Conservation (phyloP, 1,140 invertebrate genomes). For the Bombus soroeensis region DNA sequence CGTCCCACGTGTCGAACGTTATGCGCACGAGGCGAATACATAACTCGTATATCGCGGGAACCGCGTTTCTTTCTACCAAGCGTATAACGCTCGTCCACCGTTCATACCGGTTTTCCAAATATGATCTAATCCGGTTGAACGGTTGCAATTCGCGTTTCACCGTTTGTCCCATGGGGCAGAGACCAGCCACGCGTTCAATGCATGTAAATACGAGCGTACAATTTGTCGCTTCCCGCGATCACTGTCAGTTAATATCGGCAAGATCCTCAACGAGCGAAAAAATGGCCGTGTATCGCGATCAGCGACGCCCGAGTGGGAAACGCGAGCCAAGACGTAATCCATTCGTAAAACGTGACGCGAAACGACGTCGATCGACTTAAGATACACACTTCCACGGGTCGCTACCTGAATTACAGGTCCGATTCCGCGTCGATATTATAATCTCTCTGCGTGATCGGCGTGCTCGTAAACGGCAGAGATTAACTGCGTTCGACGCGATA, state of each 20-base stretch:
- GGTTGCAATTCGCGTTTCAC: conserved; percentile 22
- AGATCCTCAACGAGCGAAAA: conserved; percentile 9
- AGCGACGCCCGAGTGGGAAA: background rate
- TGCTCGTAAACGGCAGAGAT: conserved; percentile 39
- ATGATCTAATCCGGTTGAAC: conserved; percentile 54
- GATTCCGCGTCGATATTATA: conserved; percentile 46
- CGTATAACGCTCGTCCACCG: conserved; percentile 5
- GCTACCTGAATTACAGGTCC: conserved; percentile 53
- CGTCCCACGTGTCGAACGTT: conserved; percentile 65
- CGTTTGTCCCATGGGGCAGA: conserved; percentile 18
- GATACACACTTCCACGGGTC: conserved; percentile 38
- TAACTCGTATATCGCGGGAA: conserved; percentile 11
- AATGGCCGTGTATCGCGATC: conserved; percentile 20
- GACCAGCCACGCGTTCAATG: conserved; percentile 20
- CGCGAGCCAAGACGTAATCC: conserved; percentile 4
- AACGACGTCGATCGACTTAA: conserved; percentile 51
- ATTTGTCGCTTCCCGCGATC: conserved; percentile 46
- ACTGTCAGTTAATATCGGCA: conserved; percentile 7
- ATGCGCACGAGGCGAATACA: conserved; percentile 20
- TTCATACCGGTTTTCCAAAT: conserved; percentile 58
- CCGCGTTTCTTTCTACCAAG: conserved; percentile 1
- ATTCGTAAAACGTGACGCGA: conserved; percentile 46
- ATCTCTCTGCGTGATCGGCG: conserved; percentile 41
- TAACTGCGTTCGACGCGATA: background rate
- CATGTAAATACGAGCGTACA: conserved; percentile 41